Evolutionary conservation across 2,888 invertebrate genomes (phyloP).

Genomic region (Caenorhabditis uteleia): DNA sequence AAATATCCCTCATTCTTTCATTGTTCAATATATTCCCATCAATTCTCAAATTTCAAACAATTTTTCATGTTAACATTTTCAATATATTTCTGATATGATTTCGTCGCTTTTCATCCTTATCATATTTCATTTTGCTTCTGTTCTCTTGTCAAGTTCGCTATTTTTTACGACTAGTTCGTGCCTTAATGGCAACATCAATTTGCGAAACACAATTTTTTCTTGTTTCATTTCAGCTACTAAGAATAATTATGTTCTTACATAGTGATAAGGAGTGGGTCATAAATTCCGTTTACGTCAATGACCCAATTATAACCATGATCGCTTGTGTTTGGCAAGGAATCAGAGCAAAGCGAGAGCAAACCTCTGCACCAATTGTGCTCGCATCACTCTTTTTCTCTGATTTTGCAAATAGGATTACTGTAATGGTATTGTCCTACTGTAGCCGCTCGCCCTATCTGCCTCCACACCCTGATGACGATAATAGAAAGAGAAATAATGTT

Average conservation of each 20-base stretch:
- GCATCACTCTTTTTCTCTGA: too few relatives aligned
- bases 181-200: background rate
- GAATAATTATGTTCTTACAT: background rate
- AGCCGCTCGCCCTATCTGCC: too few relatives aligned
- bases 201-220: background rate
- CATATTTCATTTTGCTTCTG: background rate
- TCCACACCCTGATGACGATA: too few relatives aligned
- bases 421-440: too few relatives aligned
- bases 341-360: too few relatives aligned
- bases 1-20: conserved; percentile 5
- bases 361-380: too few relatives aligned
- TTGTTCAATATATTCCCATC: background rate
- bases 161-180: background rate
- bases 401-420: too few relatives aligned
- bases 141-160: background rate
- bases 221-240: background rate
- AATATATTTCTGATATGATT: too few relatives aligned
- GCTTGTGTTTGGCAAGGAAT: too few relatives aligned
- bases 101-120: background rate
- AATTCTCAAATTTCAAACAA: background rate
- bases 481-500: too few relatives aligned
- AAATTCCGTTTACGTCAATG: conserved; percentile 44
- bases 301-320: conserved; percentile 29
- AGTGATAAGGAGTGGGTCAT: conserved; percentile 31
- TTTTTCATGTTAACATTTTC: background rate